These are phyloP conservation scores for Pelecanus crispus DNA, from an alignment of 2,113 vertebrate species.

Conservation along the genomic window DNA sequence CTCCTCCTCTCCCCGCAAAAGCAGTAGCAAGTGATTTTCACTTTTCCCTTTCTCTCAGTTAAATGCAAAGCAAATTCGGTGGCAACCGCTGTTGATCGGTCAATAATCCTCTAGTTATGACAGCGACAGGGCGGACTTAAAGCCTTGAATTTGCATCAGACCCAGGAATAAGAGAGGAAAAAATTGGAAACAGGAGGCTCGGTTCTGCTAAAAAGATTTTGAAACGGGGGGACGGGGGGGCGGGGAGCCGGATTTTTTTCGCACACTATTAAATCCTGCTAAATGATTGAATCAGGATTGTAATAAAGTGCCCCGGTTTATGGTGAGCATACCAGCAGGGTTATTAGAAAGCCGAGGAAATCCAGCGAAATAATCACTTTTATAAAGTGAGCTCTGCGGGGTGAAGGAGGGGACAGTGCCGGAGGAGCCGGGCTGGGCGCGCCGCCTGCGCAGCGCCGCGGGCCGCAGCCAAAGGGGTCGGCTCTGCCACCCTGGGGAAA, in stretches of 20 bases:
- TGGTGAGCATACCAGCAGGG: constrained; percentile 16
- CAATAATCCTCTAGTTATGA: background rate
- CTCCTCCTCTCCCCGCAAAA: background rate
- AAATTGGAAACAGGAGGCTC: constrained; percentile 62
- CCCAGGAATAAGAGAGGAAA: constrained; percentile 11
- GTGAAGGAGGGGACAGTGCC: constrained; percentile 57
- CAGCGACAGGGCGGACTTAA: background rate
- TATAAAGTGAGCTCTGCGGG: constrained; percentile 45
- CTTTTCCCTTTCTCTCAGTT: background rate
- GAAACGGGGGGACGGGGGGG: background rate
- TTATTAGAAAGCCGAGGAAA: constrained; percentile 51
- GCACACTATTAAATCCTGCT: constrained; percentile 60
- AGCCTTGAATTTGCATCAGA: background rate
- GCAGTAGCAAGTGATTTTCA: background rate
- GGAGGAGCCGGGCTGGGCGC: background rate
- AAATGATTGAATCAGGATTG: constrained; percentile 57
- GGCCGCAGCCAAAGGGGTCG: background rate
- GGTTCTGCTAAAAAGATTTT: background rate
- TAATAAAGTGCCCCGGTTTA: constrained; percentile 30
- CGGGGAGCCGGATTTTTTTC: constrained; percentile 33
- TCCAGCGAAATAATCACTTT: constrained; percentile 63
- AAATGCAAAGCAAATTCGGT: background rate
- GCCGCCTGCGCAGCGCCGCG: background rate
- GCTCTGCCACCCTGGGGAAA: background rate
- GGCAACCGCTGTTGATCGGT: background rate